A percentile compares a stretch with the other conserved stretches of the same genome.
These are phyloP conservation scores for Andrena praecox DNA, from an alignment of 2,888 invertebrate species.

Conservation along the genomic window DNA sequence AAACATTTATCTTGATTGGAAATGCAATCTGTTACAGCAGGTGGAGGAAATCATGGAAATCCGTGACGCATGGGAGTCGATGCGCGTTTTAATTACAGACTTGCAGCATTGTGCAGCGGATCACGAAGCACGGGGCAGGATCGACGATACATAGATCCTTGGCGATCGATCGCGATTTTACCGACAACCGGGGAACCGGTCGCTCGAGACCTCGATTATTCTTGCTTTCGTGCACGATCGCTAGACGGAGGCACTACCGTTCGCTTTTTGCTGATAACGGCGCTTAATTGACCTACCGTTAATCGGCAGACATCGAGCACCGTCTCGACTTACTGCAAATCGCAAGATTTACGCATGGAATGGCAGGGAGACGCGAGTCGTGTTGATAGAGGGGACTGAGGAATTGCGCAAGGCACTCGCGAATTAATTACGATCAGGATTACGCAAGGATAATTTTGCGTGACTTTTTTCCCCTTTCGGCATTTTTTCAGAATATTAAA, in stretches of 20 bases:
- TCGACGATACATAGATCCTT: slow-evolving; percentile 8
- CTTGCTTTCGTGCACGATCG: slow-evolving; percentile 74
- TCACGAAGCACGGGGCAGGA: background rate
- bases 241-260: slow-evolving; percentile 82
- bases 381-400: background rate
- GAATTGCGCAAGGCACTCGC: background rate
- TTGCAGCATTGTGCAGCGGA: background rate
- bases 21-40: background rate
- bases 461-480: background rate
- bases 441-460: background rate
- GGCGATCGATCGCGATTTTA: slow-evolving; percentile 64
- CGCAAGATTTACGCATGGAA: background rate
- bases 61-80: background rate
- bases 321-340: background rate
- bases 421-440: background rate
- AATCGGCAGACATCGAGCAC: background rate
- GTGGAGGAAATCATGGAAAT: background rate
- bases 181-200: slow-evolving; percentile 61
- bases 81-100: background rate
- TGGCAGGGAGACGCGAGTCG: background rate
- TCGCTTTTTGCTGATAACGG: slow-evolving; percentile 17
- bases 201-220: slow-evolving; percentile 50
- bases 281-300: background rate
- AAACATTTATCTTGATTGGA: no score
- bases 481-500: background rate